phyloP scores from a whole-genome alignment of 2,888 invertebrate genomes.

The Adineta ricciae region DNA sequence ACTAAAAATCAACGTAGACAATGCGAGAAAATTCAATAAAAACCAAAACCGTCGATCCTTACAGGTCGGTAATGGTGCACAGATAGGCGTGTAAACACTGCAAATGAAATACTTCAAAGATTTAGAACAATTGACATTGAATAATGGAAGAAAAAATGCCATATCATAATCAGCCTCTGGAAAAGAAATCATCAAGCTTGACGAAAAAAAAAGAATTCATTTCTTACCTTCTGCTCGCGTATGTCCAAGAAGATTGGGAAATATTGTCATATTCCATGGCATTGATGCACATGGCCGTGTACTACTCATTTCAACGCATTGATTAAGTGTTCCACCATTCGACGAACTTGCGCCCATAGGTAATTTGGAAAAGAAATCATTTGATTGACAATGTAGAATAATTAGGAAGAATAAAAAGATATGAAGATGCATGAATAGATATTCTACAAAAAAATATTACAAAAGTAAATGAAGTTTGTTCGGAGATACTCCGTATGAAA shows the following conservation, averaged over 20 bases:
- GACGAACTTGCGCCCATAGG: neutral
- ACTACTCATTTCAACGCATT: neutral
- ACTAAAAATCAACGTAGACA: too few relatives aligned
- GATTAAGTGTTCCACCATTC: neutral
- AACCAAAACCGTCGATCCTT: neutral
- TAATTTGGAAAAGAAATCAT: conserved; percentile 3
- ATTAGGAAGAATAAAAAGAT: neutral
- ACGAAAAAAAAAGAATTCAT: neutral
- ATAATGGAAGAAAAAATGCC: conserved; percentile 95
- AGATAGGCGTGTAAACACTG: conserved; percentile 94
- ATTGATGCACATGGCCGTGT: neutral
- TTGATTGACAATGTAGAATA: neutral
- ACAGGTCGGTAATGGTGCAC: conserved; percentile 60
- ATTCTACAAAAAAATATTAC: neutral
- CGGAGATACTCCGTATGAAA: neutral
- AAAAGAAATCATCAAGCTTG: neutral
- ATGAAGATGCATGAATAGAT: neutral
- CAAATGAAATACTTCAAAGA: conserved; percentile 94
- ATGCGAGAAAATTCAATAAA: too few relatives aligned
- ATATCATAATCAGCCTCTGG: conserved; percentile 71
- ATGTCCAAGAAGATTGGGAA: neutral
- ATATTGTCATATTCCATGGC: conserved; percentile 17
- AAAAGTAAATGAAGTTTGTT: neutral
- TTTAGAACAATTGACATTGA: conserved; percentile 88
- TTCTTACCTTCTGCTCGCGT: neutral